Base-by-base conservation (phyloP, 2,113 vertebrate species). In the Nyctibius bracteatus region DNA sequence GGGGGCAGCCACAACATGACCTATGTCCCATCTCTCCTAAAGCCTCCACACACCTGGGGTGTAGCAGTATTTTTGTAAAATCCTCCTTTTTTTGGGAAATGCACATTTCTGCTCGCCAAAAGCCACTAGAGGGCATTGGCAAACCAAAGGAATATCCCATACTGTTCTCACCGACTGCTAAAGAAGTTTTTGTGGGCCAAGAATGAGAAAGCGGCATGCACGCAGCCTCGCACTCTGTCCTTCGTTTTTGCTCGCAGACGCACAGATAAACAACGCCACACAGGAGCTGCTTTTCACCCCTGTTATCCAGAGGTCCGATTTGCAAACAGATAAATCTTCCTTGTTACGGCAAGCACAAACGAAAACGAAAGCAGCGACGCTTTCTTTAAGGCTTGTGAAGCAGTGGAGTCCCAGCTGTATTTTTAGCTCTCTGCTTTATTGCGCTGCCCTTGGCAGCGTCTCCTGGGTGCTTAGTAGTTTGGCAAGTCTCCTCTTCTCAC, bases 61-160 rank as follows among this genome's bases (percentile, higher is more conserved):
- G 16, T 0, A 8, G 27, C 20, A 18, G 11, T 9, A 3, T 66
- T 75, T 74, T 18, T 33, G 37, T 37, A 52, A 86, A 80, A 41
- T 6, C 6, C 14, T 14, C 35, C 15, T 3, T 16, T 11, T n/a
- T 57, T 21, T 0, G n/a, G 25, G 18, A 8, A 43, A 52, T 6
- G 57, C 43, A 4, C 31, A 5, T 11, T 77, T 81, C 51, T 71
- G 44, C 61, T 75, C 6, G 6, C 35, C 84, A 21, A 25, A 33
- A 57, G 39, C 92, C 96, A 61, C 92, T 92, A 93, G 95, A 96
- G 90, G 96, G 94, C 96, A 93, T 25, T 81, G 72, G 35, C 77
- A 55, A 95, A 24, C 82, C 35, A 8, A 27, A 75, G 63, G 41
- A 94, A 52, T 14, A 39, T 5, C 33, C 3, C 1, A 4, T 14